Base-by-base conservation (phyloP, 1,140 invertebrate genomes). In the Trachelipus rathkii region DNA sequence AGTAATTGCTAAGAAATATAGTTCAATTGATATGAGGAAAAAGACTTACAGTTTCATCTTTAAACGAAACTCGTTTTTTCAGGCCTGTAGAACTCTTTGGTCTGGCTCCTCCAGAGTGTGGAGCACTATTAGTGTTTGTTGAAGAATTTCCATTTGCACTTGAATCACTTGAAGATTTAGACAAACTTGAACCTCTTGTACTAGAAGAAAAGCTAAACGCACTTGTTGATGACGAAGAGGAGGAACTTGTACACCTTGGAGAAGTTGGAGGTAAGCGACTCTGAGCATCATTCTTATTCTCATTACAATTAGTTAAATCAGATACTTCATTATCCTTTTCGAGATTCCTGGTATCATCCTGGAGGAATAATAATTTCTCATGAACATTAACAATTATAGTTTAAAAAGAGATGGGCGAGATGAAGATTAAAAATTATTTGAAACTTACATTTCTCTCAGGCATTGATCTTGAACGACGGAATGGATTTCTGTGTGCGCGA, bases 11-110 rank as follows among this genome's bases (percentile, higher is more conserved):
- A 33, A 6, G 23, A 44, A 72, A 71, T 69, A 43, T 69, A 44
- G 13, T 23, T n/a, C 1, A 60, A 13, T 15, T 60, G 8, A 60
- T 3, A 60, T 60, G 2, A 60, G 2, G 8, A 15, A 44, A 3
- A 13, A 15, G 43, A 74, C 79, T 77, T 68, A 81, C 80, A 21
- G 75, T 71, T 13, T 81, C 80, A 44, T 81, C 80, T 67, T 79
- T 81, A 44, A 81, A 81, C 15, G 80, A 81, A 10, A 81, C 80
- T n/a, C 80, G 46, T 33, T 81, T 81, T 77, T 77, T 81, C 8
- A 81, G 73, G 9, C 80, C 73, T 5, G 77, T 75, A 23, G 74
- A 70, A 45, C 68, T 79, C 75, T 81, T 81, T 67, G 80, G 80
- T 33, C 80, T 66, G 11, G 80, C 80, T 23, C 80, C 80, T n/a